These are phyloP conservation scores for Cheilosia vernalis DNA, from an alignment of 2,888 invertebrate genomes.

Conservation along the genomic window DNA sequence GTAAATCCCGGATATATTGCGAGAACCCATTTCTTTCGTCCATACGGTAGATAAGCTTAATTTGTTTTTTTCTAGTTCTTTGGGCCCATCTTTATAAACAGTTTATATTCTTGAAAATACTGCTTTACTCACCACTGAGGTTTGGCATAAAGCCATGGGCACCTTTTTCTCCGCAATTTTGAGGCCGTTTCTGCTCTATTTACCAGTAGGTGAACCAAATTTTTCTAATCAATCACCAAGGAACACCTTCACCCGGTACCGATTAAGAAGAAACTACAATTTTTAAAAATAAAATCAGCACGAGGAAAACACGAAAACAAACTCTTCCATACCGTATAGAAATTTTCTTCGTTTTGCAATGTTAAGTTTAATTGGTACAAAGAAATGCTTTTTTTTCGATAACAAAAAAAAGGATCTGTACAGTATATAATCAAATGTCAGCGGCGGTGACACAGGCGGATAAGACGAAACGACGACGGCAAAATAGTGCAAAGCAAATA, in stretches of 20 bases:
- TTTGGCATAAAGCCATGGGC: constrained; percentile 89
- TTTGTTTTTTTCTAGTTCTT: too few relatives aligned
- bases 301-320: constrained; percentile 9
- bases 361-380: neutral
- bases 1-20: neutral
- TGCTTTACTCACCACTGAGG: constrained; percentile 86
- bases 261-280: constrained; percentile 13
- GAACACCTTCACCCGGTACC: constrained; percentile 34
- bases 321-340: neutral
- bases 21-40: too few relatives aligned
- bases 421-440: constrained; percentile 60
- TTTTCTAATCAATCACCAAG: constrained; percentile 4
- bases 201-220: constrained; percentile 30
- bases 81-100: neutral
- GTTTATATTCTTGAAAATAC: constrained; percentile 2
- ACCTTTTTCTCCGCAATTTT: constrained; percentile 82
- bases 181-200: constrained; percentile 76
- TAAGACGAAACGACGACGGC: constrained; percentile 37
- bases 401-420: neutral
- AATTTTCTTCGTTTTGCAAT: neutral
- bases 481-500: constrained; percentile 17
- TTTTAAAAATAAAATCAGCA: constrained; percentile 1
- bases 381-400: constrained; percentile 6
- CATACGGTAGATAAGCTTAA: too few relatives aligned
- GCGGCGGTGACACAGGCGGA: constrained; percentile 54